Evolutionary conservation across 2,797 vertebrate genomes (phyloP).

Genomic region (Chloroceryle inda): DNA sequence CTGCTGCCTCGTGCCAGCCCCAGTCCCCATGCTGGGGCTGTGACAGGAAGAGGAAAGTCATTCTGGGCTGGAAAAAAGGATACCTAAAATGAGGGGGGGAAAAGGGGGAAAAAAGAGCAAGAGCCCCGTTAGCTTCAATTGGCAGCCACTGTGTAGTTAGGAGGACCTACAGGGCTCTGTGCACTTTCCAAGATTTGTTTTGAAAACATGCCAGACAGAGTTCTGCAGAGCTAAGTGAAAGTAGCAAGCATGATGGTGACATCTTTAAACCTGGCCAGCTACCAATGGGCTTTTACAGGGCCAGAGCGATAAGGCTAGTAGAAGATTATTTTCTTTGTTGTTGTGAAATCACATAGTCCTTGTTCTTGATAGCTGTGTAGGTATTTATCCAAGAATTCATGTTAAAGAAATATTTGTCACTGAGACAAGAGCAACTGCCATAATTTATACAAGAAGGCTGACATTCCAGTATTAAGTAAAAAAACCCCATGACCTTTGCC

Average conservation of each 20-base stretch:
- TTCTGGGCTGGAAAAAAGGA: not conserved
- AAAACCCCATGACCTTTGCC: slow-evolving; percentile 31
- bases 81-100: not conserved
- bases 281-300: slow-evolving; percentile 42
- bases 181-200: slow-evolving; percentile 80
- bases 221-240: slow-evolving; percentile 77
- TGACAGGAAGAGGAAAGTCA: not conserved
- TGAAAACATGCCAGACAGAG: slow-evolving; percentile 80
- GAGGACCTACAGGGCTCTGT: slow-evolving; percentile 70
- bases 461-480: slow-evolving; percentile 38
- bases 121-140: not conserved
- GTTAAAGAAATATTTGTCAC: slow-evolving; percentile 57
- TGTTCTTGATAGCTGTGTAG: slow-evolving; percentile 39
- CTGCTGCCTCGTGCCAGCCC: fast-evolving
- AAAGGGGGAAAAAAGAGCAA: not conserved
- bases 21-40: fast-evolving
- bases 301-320: not conserved
- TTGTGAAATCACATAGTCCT: slow-evolving; percentile 36
- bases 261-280: slow-evolving; percentile 66
- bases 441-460: slow-evolving; percentile 53
- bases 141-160: slow-evolving; percentile 47
- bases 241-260: slow-evolving; percentile 67
- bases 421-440: slow-evolving; percentile 12
- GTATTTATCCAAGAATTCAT: slow-evolving; percentile 57
- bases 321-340: slow-evolving; percentile 14